phyloP scores from a whole-genome alignment of 2,113 vertebrate species.

The Paralichthys olivaceus region DNA sequence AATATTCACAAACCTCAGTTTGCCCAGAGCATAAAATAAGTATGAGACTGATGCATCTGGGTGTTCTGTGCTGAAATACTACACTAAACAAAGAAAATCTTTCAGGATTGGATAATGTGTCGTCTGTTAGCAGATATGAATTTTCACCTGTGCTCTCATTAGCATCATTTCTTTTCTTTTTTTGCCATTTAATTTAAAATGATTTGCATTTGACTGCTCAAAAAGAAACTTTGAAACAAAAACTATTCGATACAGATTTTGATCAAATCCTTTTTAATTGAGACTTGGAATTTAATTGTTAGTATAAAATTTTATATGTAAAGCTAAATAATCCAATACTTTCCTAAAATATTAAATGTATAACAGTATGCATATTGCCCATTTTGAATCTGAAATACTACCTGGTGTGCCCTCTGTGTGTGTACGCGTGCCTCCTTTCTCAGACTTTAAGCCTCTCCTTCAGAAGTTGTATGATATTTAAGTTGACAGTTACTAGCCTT shows the following conservation, averaged over 20 bases:
- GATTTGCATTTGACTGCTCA: neutral
- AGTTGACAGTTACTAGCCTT: conserved; percentile 40
- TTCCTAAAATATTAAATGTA: neutral
- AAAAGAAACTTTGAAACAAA: neutral
- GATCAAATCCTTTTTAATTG: neutral
- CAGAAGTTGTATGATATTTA: conserved; percentile 21
- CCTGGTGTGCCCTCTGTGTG: neutral
- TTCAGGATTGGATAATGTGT: conserved; percentile 34
- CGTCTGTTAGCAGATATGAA: conserved; percentile 5
- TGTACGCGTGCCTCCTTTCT: conserved; percentile 4
- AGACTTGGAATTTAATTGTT: neutral
- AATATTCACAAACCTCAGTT: conserved; percentile 65
- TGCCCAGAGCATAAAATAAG: conserved; percentile 61
- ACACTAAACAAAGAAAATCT: conserved; percentile 49
- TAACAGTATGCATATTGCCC: neutral
- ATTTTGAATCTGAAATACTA: neutral
- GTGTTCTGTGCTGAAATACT: conserved; percentile 51
- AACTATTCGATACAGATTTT: too few relatives aligned
- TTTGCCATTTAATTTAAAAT: neutral
- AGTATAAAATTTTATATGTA: neutral
- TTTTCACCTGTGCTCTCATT: neutral
- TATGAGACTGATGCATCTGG: conserved; percentile 51
- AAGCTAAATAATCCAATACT: neutral
- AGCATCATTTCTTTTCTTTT: neutral
- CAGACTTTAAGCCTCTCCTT: conserved; percentile 12